A percentile compares a stretch with the other conserved stretches of the same genome.
phyloP scores from a whole-genome alignment of 2,113 vertebrate genomes.

The Euleptes europaea region DNA sequence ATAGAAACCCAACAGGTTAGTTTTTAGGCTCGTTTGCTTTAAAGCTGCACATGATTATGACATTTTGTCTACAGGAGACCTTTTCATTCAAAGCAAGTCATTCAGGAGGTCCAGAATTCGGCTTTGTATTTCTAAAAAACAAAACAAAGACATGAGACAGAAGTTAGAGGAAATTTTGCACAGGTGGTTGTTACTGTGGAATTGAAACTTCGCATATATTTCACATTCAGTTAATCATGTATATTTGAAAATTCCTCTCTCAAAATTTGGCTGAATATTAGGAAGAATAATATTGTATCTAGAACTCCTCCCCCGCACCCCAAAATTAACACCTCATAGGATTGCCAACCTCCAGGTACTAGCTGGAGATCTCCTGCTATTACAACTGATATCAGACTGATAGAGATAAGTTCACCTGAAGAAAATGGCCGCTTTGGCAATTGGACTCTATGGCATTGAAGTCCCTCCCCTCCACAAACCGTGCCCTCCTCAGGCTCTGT shows the following conservation, averaged over 20 bases:
- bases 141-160: slow-evolving; percentile 1
- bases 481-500: no score
- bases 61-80: accelerated
- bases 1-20: background rate
- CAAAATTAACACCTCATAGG: background rate
- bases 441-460: no score
- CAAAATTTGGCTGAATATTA: background rate
- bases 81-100: background rate
- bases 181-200: background rate
- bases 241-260: background rate
- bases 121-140: slow-evolving; percentile 38
- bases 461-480: no score
- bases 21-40: background rate
- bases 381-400: no score
- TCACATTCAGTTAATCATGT: background rate
- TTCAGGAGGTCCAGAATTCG: background rate
- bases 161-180: background rate
- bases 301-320: background rate
- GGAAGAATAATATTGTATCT: background rate
- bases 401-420: no score
- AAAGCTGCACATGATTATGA: background rate
- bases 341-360: no score
- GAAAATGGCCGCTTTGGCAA: no score
- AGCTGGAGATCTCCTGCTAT: background rate
- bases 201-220: background rate